These are phyloP conservation scores for Xenentodon cancila DNA, from an alignment of 2,797 vertebrate genomes.

Conservation along the genomic window DNA sequence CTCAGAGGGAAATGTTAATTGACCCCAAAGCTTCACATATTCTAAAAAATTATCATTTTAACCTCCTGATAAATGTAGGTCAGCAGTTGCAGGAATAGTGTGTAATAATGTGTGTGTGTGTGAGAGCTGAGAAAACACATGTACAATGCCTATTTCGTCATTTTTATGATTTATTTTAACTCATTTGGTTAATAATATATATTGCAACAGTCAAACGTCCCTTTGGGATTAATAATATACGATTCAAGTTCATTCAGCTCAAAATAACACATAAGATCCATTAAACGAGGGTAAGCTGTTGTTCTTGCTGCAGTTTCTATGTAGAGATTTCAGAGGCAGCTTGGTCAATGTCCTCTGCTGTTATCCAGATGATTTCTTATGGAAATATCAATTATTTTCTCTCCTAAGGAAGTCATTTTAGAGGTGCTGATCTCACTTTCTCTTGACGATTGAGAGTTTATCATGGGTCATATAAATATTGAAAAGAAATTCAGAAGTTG, in stretches of 20 bases:
- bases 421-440: conserved; percentile 76
- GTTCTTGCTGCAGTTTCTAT: conserved; percentile 44
- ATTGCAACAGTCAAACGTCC: too few relatives aligned
- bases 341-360: conserved; percentile 35
- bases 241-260: neutral
- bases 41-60: conserved; percentile 72
- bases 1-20: conserved; percentile 73
- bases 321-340: neutral
- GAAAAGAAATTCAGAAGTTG: conserved; percentile 68
- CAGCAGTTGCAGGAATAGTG: conserved; percentile 40
- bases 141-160: too few relatives aligned
- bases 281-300: conserved; percentile 48
- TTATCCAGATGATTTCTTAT: conserved; percentile 57
- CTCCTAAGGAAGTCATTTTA: conserved; percentile 76
- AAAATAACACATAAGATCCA: conserved; percentile 44
- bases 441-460: conserved; percentile 79
- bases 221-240: too few relatives aligned
- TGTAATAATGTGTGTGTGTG: neutral
- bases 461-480: conserved; percentile 73
- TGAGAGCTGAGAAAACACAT: conserved; percentile 13
- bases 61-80: conserved; percentile 65
- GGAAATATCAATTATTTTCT: conserved; percentile 76
- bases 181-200: too few relatives aligned
- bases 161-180: too few relatives aligned
- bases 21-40: conserved; percentile 70